Evolutionary conservation across 2,888 invertebrate species (phyloP).

Genomic region (Meganola albula): DNA sequence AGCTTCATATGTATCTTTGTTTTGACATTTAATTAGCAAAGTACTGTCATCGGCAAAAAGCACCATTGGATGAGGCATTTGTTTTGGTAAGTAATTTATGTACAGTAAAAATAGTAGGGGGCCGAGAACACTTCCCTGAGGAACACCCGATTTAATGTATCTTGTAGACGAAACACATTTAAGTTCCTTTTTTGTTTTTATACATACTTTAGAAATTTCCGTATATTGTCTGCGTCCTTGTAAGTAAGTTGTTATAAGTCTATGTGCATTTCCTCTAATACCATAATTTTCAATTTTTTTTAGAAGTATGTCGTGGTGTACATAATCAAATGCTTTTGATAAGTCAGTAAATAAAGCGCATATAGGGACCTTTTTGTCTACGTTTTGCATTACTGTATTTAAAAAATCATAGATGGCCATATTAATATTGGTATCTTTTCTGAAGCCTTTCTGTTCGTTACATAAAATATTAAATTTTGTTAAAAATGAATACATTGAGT

Average conservation of each 20-base stretch:
- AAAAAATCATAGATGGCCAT: conserved; percentile 1
- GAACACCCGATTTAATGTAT: too few species aligned
- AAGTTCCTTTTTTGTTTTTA: not conserved
- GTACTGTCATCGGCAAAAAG: too few species aligned
- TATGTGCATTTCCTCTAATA: not conserved
- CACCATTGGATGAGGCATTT: not conserved
- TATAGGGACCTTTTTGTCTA: conserved; percentile 1
- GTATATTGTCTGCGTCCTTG: not conserved
- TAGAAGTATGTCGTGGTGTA: not conserved
- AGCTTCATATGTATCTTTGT: not conserved
- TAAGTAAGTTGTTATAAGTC: not conserved
- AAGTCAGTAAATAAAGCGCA: too few species aligned
- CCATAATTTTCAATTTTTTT: conserved; percentile 1
- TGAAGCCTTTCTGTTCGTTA: conserved; percentile 1
- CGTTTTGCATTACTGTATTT: not conserved
- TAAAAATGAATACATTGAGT: conserved; percentile 6
- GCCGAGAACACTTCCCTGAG: not conserved
- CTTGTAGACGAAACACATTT: not conserved
- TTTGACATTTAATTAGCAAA: not conserved
- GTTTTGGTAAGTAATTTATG: not conserved
- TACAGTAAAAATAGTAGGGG: too few species aligned
- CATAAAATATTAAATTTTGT: not conserved
- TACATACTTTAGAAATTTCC: not conserved
- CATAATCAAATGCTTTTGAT: too few species aligned
- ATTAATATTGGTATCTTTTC: conserved; percentile 1